Percentiles rank a stretch among this genome's conserved stretches.
Conservation (phyloP, 2,888 invertebrate genomes). For the Antitype chi region DNA sequence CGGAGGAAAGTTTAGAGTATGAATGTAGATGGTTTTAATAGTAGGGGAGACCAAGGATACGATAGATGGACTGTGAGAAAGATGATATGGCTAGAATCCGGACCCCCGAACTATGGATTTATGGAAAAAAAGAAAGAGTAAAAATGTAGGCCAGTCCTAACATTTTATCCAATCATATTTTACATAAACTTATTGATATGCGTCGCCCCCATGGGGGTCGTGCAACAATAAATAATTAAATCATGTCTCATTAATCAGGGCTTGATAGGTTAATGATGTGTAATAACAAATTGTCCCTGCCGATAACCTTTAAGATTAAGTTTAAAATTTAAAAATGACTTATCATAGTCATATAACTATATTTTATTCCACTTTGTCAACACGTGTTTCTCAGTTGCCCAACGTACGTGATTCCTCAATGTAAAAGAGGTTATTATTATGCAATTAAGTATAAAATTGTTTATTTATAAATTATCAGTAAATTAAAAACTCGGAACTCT, state of each 20-base stretch:
- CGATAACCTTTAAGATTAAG: slow-evolving; percentile 24
- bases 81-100: not conserved
- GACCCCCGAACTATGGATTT: too few species aligned
- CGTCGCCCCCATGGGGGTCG: not conserved
- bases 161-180: not conserved
- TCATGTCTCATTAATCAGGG: slow-evolving; percentile 2
- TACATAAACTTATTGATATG: not conserved
- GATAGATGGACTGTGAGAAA: not conserved
- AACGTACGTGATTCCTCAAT: slow-evolving; percentile 8
- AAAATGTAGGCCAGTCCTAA: too few species aligned
- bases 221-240: not conserved
- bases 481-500: not conserved
- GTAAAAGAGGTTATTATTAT: slow-evolving; percentile 21
- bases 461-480: slow-evolving; percentile 13
- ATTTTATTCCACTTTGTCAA: not conserved
- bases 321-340: not conserved
- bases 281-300: slow-evolving; percentile 16
- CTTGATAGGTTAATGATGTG: not conserved
- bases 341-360: not conserved
- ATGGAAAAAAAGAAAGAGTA: too few species aligned
- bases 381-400: not conserved
- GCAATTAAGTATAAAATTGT: slow-evolving; percentile 8
- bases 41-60: not conserved
- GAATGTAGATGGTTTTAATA: not conserved
- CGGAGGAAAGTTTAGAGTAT: not conserved